phyloP scores from a whole-genome alignment of 2,113 vertebrate species.

The Dasyprocta punctata region DNA sequence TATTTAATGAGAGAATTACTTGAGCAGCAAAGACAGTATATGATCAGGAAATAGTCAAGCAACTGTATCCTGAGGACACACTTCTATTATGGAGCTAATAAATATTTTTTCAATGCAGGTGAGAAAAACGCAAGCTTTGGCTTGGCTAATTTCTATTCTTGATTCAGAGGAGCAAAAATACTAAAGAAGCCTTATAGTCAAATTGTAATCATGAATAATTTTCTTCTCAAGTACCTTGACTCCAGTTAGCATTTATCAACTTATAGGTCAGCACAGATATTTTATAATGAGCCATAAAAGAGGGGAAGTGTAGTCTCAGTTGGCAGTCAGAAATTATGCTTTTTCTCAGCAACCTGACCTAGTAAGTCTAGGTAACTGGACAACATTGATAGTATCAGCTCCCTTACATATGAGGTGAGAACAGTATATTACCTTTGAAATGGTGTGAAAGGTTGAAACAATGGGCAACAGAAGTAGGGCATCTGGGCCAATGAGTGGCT shows the following conservation, averaged over 20 bases:
- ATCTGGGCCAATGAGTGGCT: not conserved
- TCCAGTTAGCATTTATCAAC: slow-evolving; percentile 59
- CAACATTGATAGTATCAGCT: slow-evolving; percentile 4
- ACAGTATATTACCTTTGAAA: slow-evolving; percentile 16
- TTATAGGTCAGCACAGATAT: slow-evolving; percentile 47
- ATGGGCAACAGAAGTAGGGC: not conserved
- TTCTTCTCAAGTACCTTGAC: slow-evolving; percentile 61
- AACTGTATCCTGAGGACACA: not conserved
- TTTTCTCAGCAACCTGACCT: not conserved
- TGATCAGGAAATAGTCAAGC: slow-evolving; percentile 19
- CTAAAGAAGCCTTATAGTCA: slow-evolving; percentile 27
- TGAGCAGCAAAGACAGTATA: not conserved
- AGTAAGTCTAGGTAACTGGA: not conserved
- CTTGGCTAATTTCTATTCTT: slow-evolving; percentile 27
- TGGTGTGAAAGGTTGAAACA: not conserved
- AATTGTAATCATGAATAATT: slow-evolving; percentile 62
- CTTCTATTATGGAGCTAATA: not conserved
- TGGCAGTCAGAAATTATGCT: slow-evolving; percentile 37
- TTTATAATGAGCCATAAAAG: slow-evolving; percentile 59
- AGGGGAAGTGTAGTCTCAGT: slow-evolving; percentile 42
- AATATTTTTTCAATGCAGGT: slow-evolving; percentile 28
- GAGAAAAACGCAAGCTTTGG: slow-evolving; percentile 49
- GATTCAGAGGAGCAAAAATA: slow-evolving; percentile 45
- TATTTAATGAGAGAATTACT: slow-evolving; percentile 33
- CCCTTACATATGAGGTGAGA: not conserved